Evolutionary conservation across 2,888 invertebrate genomes (phyloP).

Genomic region (Phortica okadai): DNA sequence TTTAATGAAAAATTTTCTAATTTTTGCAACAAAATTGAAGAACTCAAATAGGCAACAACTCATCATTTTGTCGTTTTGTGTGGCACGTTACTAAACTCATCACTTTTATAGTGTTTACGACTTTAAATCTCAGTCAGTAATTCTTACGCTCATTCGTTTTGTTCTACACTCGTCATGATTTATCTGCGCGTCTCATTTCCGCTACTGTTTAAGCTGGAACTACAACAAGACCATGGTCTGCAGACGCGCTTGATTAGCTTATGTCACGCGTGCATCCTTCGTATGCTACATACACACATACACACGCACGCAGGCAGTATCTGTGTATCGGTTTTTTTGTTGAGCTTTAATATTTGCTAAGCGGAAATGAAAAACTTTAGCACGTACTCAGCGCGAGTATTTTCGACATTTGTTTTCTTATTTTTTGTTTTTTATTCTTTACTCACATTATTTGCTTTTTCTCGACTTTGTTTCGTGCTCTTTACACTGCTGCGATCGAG

Average conservation of each 20-base stretch:
- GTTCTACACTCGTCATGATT: conserved; percentile 57
- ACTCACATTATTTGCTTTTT: conserved; percentile 35
- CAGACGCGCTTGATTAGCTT: conserved; percentile 55
- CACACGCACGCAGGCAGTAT: neutral
- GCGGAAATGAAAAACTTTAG: conserved; percentile 71
- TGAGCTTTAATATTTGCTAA: conserved; percentile 70
- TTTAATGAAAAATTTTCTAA: neutral
- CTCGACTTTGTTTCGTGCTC: conserved; percentile 34
- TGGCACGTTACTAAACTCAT: neutral
- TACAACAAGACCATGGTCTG: conserved; percentile 14
- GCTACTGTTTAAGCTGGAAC: conserved; percentile 1
- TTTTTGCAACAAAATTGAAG: neutral
- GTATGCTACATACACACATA: conserved; percentile 4
- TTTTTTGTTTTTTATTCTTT: conserved; percentile 30
- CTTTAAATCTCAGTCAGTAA: conserved; percentile 27
- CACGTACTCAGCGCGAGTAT: conserved; percentile 63
- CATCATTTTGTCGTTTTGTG: no score
- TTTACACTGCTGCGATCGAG: conserved; percentile 59
- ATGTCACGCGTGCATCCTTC: conserved; percentile 48
- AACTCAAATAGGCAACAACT: no score
- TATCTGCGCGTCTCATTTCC: conserved; percentile 64
- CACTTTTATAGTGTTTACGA: conserved; percentile 9
- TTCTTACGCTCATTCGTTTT: neutral
- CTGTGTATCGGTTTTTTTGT: conserved; percentile 59
- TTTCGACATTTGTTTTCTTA: conserved; percentile 44